phyloP scores from a whole-genome alignment of 2,113 vertebrate genomes.

The Platysteira castanea region DNA sequence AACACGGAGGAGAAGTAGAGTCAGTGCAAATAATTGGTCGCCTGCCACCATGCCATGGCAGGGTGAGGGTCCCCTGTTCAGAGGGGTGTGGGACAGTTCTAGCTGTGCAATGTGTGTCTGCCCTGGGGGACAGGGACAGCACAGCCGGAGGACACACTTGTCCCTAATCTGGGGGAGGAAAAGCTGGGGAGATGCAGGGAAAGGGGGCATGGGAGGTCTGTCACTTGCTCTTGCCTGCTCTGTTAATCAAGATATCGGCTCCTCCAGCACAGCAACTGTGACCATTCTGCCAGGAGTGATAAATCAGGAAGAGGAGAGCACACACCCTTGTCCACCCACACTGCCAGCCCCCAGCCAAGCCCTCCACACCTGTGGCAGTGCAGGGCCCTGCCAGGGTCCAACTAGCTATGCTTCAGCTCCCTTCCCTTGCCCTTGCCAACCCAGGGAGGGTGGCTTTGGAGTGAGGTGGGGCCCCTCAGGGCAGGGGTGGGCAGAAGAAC shows the following conservation, averaged over 20 bases:
- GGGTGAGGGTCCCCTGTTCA: neutral
- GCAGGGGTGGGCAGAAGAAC: neutral
- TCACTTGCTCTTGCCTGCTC: neutral
- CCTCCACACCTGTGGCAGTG: neutral
- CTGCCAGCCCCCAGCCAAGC: neutral
- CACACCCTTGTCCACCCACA: fast-evolving
- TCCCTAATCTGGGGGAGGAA: neutral
- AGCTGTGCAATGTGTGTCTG: neutral
- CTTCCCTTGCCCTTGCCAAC: neutral
- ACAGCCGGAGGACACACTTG: neutral
- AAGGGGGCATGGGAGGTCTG: fast-evolving
- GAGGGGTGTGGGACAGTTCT: neutral
- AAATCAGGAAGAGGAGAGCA: neutral
- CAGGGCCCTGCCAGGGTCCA: neutral
- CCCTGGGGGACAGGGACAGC: neutral
- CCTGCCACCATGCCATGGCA: neutral
- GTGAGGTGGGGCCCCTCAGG: neutral
- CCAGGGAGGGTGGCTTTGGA: neutral
- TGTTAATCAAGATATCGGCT: constrained; percentile 10
- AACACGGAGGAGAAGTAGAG: neutral
- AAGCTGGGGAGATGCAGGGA: neutral
- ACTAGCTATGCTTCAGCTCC: neutral
- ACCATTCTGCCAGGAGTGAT: neutral
- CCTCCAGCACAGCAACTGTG: neutral
- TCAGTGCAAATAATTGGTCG: neutral